Base-by-base conservation (phyloP, 2,888 invertebrate species). In the Melieria crassipennis region DNA sequence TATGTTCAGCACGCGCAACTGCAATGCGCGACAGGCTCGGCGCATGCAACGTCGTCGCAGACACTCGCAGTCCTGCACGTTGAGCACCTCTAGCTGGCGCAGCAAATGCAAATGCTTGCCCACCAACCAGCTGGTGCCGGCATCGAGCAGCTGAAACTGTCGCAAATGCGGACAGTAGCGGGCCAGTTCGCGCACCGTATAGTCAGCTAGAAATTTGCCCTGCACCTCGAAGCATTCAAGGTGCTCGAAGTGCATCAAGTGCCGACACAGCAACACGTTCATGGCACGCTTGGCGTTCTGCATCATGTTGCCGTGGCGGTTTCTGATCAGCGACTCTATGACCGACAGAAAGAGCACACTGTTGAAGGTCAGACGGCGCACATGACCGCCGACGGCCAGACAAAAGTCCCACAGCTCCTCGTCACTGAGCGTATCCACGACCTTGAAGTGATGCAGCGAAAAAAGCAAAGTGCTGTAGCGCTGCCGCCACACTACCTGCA, bases 131-230 rank as follows among this genome's bases (percentile, higher is more conserved):
- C 73, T 60, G 50, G 75, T 75, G 30, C 73, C 74, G 7, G 69
- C 66, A 73, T 78, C 76, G 55, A 75, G 6, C 11, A 77, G 56
- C 7, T 70, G 62, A 3, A 78, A 58, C 4, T 61, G 69, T n/a
- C 65, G 66, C 16, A 78, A 45, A 7, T 73, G 43, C 10, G 69
- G 73, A 43, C 78, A 78, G 56, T 75, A 60, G 7, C 71, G 75
- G 9, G 75, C 73, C 63, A 78, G 48, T 50, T 75, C 75, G 7
- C 64, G 30, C 2, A 75, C 50, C 0, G 75, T 73, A 60, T 73
- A 75, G 65, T 77, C 78, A 45, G 73, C 71, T 1, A 77, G 45
- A 60, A 75, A 77, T 47, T 75, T 75, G 0, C 77, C 78, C 16
- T 75, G 72, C 0, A 78, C 71, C 47, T 75, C 73, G 7, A 76